Evolutionary conservation across 2,888 invertebrate species (phyloP), one percentile per base, ranked within the genome.

Genomic region (Chouioia cunea): DNA sequence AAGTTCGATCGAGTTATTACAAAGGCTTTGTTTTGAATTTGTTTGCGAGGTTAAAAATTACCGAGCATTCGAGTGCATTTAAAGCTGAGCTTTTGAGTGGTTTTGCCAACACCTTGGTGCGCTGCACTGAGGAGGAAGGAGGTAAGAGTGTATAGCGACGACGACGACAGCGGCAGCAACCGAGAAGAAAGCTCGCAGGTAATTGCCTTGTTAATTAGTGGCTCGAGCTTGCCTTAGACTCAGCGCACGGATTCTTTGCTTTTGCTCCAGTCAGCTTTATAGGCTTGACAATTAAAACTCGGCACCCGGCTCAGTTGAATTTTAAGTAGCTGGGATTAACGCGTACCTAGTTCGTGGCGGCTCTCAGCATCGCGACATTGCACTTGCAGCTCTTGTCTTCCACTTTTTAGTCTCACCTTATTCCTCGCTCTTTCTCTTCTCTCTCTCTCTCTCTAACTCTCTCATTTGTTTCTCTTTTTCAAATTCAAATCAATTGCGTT

Each of bases 131-230:
- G 16, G 10, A 50, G 18, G 18, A 3, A 50, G 18, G 50, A 6
- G 16, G 48, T 16, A 15, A 48, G 48, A 10, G 48, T 10, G n/a
- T 16, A 46, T 46, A 46, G 12, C 12, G 15, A 46, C 12, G 0
- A 14, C 46, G n/a, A n/a, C n/a, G n/a, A n/a, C n/a, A n/a, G 10
- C 36, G 36, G 12, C 12, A 36, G 12, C 36, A 36, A 12, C 36
- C 1, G 10, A 36, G 36, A 36, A 10, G 36, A 36, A 36, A 10
- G 60, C 53, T 43, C 23, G 27, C 52, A 20, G 10, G 47, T 64
- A 65, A 65, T 48, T 60, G 59, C 65, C 20, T 54, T 66, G 71
- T 71, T 71, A 71, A 71, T 71, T 66, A 71, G 71, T 18, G 15
- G 43, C 66, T 15, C 15, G 58, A 18, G 27, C 54, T 48, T 12